Conservation (phyloP, 2,888 invertebrate species). For the Phengaris alcon region DNA sequence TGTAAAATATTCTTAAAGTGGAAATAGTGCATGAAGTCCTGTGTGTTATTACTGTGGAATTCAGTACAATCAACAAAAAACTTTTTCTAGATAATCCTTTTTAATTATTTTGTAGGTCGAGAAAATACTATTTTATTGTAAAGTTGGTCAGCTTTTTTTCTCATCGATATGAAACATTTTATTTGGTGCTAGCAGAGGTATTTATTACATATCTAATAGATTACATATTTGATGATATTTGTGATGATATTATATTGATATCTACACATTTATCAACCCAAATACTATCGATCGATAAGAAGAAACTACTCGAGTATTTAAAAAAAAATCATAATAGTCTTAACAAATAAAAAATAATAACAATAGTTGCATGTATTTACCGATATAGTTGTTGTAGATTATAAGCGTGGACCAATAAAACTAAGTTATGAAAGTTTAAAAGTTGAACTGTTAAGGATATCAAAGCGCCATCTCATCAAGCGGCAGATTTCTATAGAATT, state of each 20-base stretch:
- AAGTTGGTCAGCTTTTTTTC: not conserved
- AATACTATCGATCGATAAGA: slow-evolving; percentile 20
- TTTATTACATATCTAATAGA: not conserved
- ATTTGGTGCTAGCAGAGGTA: not conserved
- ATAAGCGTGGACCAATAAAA: too few species aligned
- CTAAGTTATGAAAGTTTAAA: too few species aligned
- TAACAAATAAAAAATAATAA: too few species aligned
- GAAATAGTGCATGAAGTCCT: too few species aligned
- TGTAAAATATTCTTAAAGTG: too few species aligned
- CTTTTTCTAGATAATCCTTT: not conserved
- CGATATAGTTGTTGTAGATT: too few species aligned
- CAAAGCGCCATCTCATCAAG: too few species aligned
- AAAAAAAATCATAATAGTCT: not conserved
- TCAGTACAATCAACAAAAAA: not conserved
- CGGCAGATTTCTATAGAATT: too few species aligned
- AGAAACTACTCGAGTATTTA: not conserved
- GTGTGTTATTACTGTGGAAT: not conserved
- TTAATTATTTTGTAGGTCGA: not conserved
- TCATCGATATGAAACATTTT: too few species aligned
- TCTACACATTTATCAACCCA: not conserved
- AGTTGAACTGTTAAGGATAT: too few species aligned
- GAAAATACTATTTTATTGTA: not conserved
- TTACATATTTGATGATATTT: not conserved
- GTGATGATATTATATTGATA: not conserved
- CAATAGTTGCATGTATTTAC: too few species aligned